These are phyloP conservation scores for Petrocephalus schoutedeni DNA, from an alignment of 2,797 vertebrate genomes.

Conservation along the genomic window DNA sequence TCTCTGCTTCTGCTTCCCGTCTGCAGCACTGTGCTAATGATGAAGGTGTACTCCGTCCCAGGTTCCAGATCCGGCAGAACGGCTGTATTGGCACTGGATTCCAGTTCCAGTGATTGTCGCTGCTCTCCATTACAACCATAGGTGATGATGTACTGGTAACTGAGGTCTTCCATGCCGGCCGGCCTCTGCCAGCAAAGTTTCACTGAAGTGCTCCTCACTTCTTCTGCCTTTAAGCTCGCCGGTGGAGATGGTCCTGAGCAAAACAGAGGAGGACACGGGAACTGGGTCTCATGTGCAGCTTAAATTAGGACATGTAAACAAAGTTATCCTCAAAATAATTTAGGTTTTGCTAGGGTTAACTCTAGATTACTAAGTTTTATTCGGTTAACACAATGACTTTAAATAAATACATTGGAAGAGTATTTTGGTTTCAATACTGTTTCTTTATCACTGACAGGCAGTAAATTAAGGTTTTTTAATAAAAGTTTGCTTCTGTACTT, in stretches of 20 bases:
- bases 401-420: neutral
- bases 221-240: neutral
- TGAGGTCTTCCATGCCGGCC: slow-evolving; percentile 9
- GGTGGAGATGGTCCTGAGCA: slow-evolving; percentile 9
- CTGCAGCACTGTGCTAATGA: neutral
- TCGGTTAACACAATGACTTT: neutral
- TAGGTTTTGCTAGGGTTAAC: neutral
- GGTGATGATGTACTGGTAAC: neutral
- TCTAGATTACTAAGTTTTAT: neutral
- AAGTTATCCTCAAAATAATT: neutral
- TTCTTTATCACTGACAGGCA: neutral
- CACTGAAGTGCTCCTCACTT: slow-evolving; percentile 11
- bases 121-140: neutral
- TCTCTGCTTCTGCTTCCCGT: neutral
- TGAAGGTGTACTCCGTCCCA: slow-evolving; percentile 17
- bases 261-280: neutral
- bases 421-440: neutral
- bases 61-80: slow-evolving; percentile 5
- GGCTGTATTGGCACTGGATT: neutral
- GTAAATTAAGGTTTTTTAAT: neutral
- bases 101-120: neutral
- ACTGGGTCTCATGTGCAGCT: neutral
- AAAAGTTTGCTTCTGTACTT: too few relatives aligned
- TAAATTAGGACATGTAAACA: neutral
- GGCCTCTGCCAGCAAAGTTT: slow-evolving; percentile 18